phyloP scores from a whole-genome alignment of 2,113 vertebrate species.

The Platysteira castanea region DNA sequence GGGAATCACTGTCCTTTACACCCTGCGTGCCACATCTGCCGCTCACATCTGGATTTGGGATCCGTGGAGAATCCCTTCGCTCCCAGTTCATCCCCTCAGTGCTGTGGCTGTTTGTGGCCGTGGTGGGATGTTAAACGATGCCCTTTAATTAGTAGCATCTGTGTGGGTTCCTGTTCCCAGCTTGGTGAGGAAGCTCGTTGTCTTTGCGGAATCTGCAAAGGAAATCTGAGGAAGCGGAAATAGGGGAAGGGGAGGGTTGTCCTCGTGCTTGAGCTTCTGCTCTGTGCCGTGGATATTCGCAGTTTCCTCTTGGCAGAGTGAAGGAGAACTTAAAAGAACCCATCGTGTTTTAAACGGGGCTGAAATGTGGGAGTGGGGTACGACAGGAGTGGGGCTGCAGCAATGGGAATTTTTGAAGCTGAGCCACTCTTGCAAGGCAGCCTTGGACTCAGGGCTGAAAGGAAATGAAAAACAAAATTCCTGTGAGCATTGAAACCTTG shows the following conservation, averaged over 20 bases:
- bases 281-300: neutral
- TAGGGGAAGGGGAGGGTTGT: neutral
- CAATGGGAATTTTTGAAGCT: neutral
- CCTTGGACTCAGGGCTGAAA: neutral
- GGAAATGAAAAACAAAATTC: neutral
- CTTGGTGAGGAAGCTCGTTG: neutral
- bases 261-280: neutral
- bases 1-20: neutral
- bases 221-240: neutral
- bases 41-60: rapidly evolving
- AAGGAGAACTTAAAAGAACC: neutral
- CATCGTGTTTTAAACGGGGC: rapidly evolving
- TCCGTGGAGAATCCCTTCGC: rapidly evolving
- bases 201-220: neutral
- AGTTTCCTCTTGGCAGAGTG: neutral
- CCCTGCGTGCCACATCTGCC: neutral
- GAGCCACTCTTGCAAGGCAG: neutral
- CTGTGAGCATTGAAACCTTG: neutral
- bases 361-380: neutral
- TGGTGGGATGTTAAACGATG: rapidly evolving
- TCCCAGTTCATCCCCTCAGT: neutral
- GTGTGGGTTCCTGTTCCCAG: neutral
- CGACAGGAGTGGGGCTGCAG: neutral
- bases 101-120: neutral
- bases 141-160: neutral